Percentiles rank a stretch among this genome's conserved stretches.
phyloP scores from a whole-genome alignment of 1,140 invertebrate genomes.

The Aleiodes sp. region DNA sequence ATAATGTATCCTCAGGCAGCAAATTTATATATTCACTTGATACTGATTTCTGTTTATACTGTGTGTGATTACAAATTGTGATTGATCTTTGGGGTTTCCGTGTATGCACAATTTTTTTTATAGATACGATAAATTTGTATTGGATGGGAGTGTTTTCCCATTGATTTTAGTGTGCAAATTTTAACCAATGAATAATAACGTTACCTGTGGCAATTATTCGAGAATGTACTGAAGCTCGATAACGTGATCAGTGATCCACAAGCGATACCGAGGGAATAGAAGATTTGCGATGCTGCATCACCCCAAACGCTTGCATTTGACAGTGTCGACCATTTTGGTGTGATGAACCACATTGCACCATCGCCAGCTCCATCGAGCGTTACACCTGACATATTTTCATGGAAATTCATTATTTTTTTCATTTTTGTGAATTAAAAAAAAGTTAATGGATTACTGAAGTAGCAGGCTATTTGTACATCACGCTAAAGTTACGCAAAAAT shows the following conservation, averaged over 20 bases:
- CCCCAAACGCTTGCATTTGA: conserved; percentile 70
- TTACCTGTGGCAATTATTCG: conserved; percentile 75
- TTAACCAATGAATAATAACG: no score
- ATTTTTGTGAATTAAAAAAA: not conserved
- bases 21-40: no score
- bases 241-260: conserved; percentile 79
- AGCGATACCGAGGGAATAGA: conserved; percentile 77
- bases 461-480: no score
- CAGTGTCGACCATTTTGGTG: conserved; percentile 78
- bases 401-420: no score
- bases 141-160: no score
- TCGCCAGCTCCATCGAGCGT: conserved; percentile 77
- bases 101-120: no score
- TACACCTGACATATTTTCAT: conserved; percentile 66
- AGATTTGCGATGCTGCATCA: conserved; percentile 76
- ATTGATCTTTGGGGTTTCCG: not conserved
- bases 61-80: conserved; percentile 25
- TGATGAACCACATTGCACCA: conserved; percentile 81
- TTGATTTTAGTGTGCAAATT: no score
- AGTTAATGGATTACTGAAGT: no score
- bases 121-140: no score
- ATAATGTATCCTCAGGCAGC: no score
- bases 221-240: conserved; percentile 79
- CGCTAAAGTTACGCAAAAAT: no score
- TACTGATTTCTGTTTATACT: not conserved